A percentile compares a stretch with the other conserved stretches of the same genome.
Evolutionary conservation across 1,140 invertebrate genomes (phyloP).

Genomic region (Caerostris extrusa): DNA sequence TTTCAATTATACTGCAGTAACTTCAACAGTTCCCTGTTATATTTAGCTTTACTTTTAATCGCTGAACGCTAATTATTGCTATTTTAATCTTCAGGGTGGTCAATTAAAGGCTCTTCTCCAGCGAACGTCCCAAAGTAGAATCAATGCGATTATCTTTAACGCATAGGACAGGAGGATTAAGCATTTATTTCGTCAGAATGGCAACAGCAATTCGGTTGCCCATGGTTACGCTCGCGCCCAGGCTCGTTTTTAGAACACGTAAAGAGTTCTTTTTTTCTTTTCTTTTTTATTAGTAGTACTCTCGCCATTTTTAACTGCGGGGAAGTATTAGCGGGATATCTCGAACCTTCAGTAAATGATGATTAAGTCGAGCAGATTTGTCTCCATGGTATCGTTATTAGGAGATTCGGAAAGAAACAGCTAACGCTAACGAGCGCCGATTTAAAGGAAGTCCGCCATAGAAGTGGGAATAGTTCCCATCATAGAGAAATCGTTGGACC

Average conservation of each 20-base stretch:
- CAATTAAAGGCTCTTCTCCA: neutral
- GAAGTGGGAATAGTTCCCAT: neutral
- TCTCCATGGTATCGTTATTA: slow-evolving; percentile 50
- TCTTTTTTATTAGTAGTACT: neutral
- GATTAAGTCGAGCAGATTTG: slow-evolving; percentile 27
- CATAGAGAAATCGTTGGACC: neutral
- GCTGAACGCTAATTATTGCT: neutral
- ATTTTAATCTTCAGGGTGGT: neutral
- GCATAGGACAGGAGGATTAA: neutral
- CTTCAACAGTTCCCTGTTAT: neutral
- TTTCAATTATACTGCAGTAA: neutral
- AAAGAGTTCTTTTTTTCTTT: neutral
- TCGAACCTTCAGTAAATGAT: neutral
- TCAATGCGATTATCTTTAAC: neutral
- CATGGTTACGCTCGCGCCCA: neutral
- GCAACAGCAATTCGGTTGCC: neutral
- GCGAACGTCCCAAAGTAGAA: neutral
- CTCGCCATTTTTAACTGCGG: neutral
- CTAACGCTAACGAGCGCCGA: neutral
- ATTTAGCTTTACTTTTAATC: neutral
- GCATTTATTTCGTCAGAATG: neutral
- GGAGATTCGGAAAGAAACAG: neutral
- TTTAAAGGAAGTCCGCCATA: neutral
- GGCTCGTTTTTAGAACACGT: neutral
- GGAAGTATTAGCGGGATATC: neutral